These are phyloP conservation scores for Axea sp. DNA, from an alignment of 2,888 invertebrate species.

Conservation along the genomic window DNA sequence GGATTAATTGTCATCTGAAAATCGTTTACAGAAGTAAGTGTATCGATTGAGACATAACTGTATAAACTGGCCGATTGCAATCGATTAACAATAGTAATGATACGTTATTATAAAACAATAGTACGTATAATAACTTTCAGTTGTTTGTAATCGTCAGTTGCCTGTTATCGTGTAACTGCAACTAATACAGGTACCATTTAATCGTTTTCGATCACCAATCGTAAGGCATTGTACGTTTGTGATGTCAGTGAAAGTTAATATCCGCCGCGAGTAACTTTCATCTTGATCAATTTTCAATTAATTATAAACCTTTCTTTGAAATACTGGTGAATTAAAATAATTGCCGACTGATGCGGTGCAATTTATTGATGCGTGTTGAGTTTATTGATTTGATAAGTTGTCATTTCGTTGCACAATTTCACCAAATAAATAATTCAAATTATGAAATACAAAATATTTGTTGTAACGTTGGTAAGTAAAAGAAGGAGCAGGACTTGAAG, in stretches of 20 bases:
- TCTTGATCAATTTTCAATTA: constrained; percentile 45
- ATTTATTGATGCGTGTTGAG: too few relatives aligned
- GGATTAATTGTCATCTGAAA: constrained; percentile 16
- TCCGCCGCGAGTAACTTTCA: constrained; percentile 33
- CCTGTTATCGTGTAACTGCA: constrained; percentile 41
- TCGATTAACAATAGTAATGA: constrained; percentile 45
- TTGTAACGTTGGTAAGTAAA: too few relatives aligned
- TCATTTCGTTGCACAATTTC: too few relatives aligned
- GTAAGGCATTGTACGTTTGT: constrained; percentile 27
- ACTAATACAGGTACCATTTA: constrained; percentile 41
- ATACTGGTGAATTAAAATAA: constrained; percentile 9
- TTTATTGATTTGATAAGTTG: too few relatives aligned
- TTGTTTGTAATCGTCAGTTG: constrained; percentile 49
- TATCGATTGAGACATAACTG: constrained; percentile 37
- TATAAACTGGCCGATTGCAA: constrained; percentile 21
- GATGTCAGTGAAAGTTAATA: constrained; percentile 47
- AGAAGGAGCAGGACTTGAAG: too few relatives aligned
- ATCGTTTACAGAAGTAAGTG: background rate
- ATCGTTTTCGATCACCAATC: constrained; percentile 46
- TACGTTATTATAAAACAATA: constrained; percentile 51
- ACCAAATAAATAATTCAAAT: too few relatives aligned
- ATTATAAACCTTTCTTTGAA: constrained; percentile 13
- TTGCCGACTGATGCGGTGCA: background rate
- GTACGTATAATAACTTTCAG: constrained; percentile 39
- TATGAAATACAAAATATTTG: too few relatives aligned